Evolutionary conservation across 2,888 invertebrate species (phyloP), one percentile per base, ranked within the genome.

Genomic region (Hydropsyche betteni): DNA sequence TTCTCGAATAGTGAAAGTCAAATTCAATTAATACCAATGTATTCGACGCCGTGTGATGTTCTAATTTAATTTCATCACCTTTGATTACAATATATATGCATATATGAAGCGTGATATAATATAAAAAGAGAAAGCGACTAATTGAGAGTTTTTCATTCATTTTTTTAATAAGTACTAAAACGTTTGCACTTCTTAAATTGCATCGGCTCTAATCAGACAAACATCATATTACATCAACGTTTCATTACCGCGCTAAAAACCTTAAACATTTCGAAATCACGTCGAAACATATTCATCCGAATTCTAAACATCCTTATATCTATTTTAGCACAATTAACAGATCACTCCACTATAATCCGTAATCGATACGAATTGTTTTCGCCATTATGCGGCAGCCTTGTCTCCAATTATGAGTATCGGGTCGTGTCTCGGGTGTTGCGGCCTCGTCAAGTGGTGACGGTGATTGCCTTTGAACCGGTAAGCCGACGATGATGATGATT

Each of bases 401-500:
- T 64, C 64, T 12, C 64, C 64, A 64, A 64, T 64, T 64, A 64
- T 64, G 33, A 50, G 69, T 16, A 44, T 10, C 10, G 24, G 51
- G 7, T 53, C 38, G 58, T 14, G 16, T 70, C 53, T 75, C 69
- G 34, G 44, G 44, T 44, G 44, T 44, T 24, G 69, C 52, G 69
- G 34, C 10, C 24, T 72, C 38, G 75, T 50, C 69, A 51, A 74
- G 76, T 74, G 74, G 72, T 76, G 69, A 74, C 64, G 76, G 76
- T 76, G 74, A 76, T 76, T 76, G 74, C 76, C 76, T 76, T 74
- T 76, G 76, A 76, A 74, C 74, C 73, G 50, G 51, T 76, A 76
- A 76, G 73, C 76, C 76, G 69, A 44, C 44, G 44, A 44, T 10
- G 44, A 55, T 72, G 72, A 55, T 72, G 72, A 72, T 69, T 76